phyloP scores from a whole-genome alignment of 2,113 vertebrate species.

The Xiphophorus couchianus region DNA sequence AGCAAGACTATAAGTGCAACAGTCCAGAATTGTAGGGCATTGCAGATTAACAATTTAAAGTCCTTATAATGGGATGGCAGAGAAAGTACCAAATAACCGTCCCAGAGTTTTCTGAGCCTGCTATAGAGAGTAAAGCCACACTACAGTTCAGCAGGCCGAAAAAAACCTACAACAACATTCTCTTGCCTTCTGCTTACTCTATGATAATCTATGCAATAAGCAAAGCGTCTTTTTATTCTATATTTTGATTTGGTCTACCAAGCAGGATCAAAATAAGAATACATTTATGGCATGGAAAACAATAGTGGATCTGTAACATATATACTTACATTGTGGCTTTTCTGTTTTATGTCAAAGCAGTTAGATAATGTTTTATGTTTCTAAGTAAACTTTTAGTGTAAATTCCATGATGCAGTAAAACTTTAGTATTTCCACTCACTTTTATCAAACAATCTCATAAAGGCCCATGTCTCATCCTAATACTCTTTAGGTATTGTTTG shows the following conservation, averaged over 20 bases:
- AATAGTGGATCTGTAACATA: not conserved
- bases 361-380: not conserved
- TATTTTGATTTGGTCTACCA: not conserved
- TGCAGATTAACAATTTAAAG: not conserved
- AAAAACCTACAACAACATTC: too few species aligned
- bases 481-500: too few species aligned
- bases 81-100: not conserved
- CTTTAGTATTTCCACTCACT: not conserved
- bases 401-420: not conserved
- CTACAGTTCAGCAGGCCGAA: too few species aligned
- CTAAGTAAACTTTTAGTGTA: not conserved
- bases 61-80: not conserved
- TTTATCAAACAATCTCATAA: not conserved
- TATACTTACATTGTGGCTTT: not conserved
- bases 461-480: not conserved
- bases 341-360: not conserved
- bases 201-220: too few species aligned
- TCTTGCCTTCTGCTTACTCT: too few species aligned
- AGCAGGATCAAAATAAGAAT: not conserved
- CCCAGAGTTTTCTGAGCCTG: too few species aligned
- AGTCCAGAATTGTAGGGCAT: slow-evolving; percentile 18
- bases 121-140: too few species aligned
- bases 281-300: not conserved
- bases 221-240: too few species aligned
- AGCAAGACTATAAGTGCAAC: slow-evolving; percentile 27